A percentile compares a stretch with the other conserved stretches of the same genome.
Evolutionary conservation across 1,140 invertebrate species (phyloP).

Genomic region (Frieseomelitta varia): DNA sequence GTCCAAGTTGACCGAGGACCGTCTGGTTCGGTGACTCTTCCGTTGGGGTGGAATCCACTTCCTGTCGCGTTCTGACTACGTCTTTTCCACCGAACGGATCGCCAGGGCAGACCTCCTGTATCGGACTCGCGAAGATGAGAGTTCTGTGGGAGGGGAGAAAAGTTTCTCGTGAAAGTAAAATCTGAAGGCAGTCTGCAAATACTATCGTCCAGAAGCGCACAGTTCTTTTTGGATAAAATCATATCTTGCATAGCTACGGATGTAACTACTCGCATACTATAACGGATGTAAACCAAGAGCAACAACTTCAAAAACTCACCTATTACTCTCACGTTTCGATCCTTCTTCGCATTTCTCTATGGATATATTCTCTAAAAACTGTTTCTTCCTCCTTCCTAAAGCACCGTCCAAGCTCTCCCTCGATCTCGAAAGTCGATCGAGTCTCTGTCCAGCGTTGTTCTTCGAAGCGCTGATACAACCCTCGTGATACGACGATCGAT

Average conservation of each 20-base stretch:
- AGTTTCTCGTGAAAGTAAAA: no score
- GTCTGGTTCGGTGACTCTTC: slow-evolving; percentile 83
- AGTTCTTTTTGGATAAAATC: no score
- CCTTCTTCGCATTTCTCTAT: slow-evolving; percentile 4
- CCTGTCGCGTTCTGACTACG: slow-evolving; percentile 80
- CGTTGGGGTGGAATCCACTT: slow-evolving; percentile 79
- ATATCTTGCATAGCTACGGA: no score
- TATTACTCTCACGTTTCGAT: slow-evolving; percentile 38
- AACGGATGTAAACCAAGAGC: no score
- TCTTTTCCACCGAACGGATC: slow-evolving; percentile 84
- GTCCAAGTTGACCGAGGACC: slow-evolving; percentile 81
- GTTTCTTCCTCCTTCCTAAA: slow-evolving; percentile 24
- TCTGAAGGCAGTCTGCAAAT: no score
- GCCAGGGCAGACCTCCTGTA: slow-evolving; percentile 83
- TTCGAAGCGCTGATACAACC: neutral
- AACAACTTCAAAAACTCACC: slow-evolving; percentile 18
- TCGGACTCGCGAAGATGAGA: slow-evolving; percentile 85
- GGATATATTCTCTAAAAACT: slow-evolving; percentile 31
- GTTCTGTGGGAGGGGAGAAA: slow-evolving; percentile 70
- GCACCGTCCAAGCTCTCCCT: slow-evolving; percentile 46
- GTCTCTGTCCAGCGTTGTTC: neutral
- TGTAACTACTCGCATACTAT: no score
- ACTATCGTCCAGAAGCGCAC: no score
- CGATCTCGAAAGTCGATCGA: slow-evolving; percentile 26
- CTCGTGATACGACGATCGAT: slow-evolving; percentile 26